These are phyloP conservation scores for Perizoma affinitatum DNA, from an alignment of 2,888 invertebrate genomes.

Conservation along the genomic window DNA sequence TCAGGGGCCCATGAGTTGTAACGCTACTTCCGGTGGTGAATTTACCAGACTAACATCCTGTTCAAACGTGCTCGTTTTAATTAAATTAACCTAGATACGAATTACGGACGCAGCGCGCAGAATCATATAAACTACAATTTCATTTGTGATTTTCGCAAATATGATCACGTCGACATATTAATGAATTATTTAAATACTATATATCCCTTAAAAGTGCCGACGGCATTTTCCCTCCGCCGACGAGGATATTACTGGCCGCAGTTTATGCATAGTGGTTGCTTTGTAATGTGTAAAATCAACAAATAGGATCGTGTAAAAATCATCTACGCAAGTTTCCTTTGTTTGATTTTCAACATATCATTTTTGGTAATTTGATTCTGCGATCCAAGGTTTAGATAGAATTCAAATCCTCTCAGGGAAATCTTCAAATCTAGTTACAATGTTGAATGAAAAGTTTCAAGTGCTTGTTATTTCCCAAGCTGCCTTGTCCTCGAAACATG, in stretches of 20 bases:
- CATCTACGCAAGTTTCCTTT: too few relatives aligned
- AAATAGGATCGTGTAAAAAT: too few relatives aligned
- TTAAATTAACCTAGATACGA: slow-evolving; percentile 34
- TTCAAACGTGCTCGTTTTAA: slow-evolving; percentile 21
- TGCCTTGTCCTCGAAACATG: slow-evolving; percentile 8
- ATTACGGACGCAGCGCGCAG: slow-evolving; percentile 29
- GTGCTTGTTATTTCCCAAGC: slow-evolving; percentile 28
- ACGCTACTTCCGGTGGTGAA: too few relatives aligned
- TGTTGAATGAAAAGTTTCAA: slow-evolving; percentile 14
- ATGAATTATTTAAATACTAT: not conserved
- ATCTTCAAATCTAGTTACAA: not conserved
- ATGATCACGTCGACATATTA: slow-evolving; percentile 30
- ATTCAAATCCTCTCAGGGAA: not conserved
- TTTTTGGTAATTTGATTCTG: not conserved
- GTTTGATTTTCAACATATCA: too few relatives aligned
- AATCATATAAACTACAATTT: slow-evolving; percentile 17
- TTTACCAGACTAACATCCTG: too few relatives aligned
- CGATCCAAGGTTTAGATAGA: not conserved
- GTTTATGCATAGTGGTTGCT: too few relatives aligned
- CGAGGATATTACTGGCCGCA: too few relatives aligned
- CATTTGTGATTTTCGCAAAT: slow-evolving; percentile 25
- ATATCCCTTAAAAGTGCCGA: not conserved
- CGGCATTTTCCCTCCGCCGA: not conserved
- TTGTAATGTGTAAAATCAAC: too few relatives aligned
- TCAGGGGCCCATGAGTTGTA: too few relatives aligned